phyloP scores from a whole-genome alignment of 64 coral and sea anemone genomes.

The Dendrophyllia cribrosa region DNA sequence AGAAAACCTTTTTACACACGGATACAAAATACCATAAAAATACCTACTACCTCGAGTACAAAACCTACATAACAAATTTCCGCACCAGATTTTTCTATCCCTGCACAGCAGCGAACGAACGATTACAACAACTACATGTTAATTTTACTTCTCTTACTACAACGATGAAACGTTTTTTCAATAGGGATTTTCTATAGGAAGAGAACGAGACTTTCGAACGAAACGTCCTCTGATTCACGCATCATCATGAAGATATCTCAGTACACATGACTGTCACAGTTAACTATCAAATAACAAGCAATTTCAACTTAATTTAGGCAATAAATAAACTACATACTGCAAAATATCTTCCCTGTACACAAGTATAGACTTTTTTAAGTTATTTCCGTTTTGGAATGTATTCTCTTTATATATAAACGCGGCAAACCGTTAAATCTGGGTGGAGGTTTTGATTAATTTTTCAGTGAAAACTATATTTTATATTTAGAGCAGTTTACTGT shows the following conservation, averaged over 20 bases:
- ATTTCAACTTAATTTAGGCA: constrained; percentile 14
- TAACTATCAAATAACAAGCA: not conserved
- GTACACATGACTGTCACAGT: not conserved
- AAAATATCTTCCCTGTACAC: not conserved
- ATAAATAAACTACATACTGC: constrained; percentile 46
- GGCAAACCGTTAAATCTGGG: too few relatives aligned
- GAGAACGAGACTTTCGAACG: not conserved
- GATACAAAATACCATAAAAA: constrained; percentile 43
- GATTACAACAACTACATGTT: too few relatives aligned
- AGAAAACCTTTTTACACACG: constrained; percentile 4
- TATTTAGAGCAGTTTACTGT: too few relatives aligned
- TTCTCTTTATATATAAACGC: too few relatives aligned
- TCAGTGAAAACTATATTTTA: too few relatives aligned
- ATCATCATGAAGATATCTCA: too few relatives aligned
- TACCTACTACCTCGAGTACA: constrained; percentile 10
- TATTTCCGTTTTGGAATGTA: too few relatives aligned
- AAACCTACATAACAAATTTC: not conserved
- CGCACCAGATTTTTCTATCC: not conserved
- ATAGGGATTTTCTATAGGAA: not conserved
- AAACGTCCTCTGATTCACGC: not conserved
- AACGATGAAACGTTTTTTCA: not conserved
- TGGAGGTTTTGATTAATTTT: too few relatives aligned
- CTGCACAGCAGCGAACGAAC: constrained; percentile 17
- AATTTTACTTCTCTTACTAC: not conserved
- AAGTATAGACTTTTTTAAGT: not conserved